Base-by-base conservation (phyloP, 1,140 invertebrate species). In the Pomacea maculata region DNA sequence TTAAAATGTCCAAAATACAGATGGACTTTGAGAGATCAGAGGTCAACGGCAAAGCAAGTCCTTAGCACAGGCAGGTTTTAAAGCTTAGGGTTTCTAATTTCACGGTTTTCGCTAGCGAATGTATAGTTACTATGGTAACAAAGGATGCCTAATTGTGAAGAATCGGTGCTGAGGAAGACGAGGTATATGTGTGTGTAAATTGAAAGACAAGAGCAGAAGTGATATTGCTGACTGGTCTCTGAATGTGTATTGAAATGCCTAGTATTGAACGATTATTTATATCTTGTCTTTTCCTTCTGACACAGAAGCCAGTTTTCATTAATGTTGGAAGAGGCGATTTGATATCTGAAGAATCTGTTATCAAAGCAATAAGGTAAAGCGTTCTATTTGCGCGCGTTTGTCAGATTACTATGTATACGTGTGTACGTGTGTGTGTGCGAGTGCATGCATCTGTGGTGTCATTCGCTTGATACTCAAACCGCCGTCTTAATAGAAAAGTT, bases 311-410 rank as follows among this genome's bases (percentile, higher is more conserved):
- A n/a, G 76, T 86, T 34, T 92, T 94, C 76, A 93, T 94, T n/a
- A 94, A 94, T 84, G 89, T 94, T 83, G 93, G 93, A 34, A 87
- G 93, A 84, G 93, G 93, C 61, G 91, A 91, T 82, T 82, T 94
- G n/a, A 92, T 94, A 21, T 87, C 85, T 78, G 93, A 94, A 88
- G 70, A 75, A 1, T 91, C 92, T 79, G 83, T 94, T 34, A 86
- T 94, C n/a, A 89, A 90, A 64, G 93, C 93, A 54, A 82, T 94
- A n/a, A 88, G 93, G 80, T 78, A 61, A 7, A 21, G 2, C 34
- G 34, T 45, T 45, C 12, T 45, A 9, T 61, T 11, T 45, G 34
- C 6, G 57, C 19, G 25, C 25, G 34, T 79, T 14, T 72, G 71
- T 29, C 14, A 25, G 25, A 25, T 25, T 25, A 34, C 25, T n/a